Evolutionary conservation across 1,140 invertebrate genomes (phyloP), one percentile per base, ranked within the genome.

Genomic region (Colletes gigas): DNA sequence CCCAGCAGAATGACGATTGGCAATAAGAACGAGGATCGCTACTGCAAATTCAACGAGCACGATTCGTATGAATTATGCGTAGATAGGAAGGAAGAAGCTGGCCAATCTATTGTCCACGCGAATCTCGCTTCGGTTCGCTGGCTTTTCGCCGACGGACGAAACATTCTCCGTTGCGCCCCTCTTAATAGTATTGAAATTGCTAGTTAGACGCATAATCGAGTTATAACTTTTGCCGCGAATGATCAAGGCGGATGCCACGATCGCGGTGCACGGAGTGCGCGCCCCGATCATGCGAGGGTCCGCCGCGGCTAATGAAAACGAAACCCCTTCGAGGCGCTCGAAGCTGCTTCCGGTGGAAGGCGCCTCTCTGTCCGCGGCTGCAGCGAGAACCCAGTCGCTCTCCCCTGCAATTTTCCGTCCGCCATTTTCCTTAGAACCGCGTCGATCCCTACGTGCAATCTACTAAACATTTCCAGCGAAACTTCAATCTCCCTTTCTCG

Each of bases 141-240:
- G 52, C 44, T 84, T 84, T 80, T 80, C 70, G 39, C 82, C 30
- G 14, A 17, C 84, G 85, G 89, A 91, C 84, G 76, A 88, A 89
- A 87, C 85, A 66, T 88, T 67, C 82, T 70, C 82, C 39, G 71
- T 54, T 15, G 72, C 15, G 76, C 63, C 78, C 85, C 79, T 89
- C 88, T 91, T 91, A 91, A 91, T 92, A 89, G 88, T 91, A 92
- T 92, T 88, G 89, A 91, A 92, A 92, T 92, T 91, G 88, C 89
- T 90, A 89, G 90, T 92, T 92, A 89, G 87, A 88, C 79, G 88
- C 86, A 86, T 92, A 92, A 92, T 92, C 91, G 90, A 92, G 89
- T 92, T 92, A 91, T 84, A 90, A 91, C 82, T 90, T 92, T 91
- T 90, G 85, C 88, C 75, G 82, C 76, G 76, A 90, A 88, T 91